Evolutionary conservation across 2,888 invertebrate genomes (phyloP).

Genomic region (Chrysolina haemoptera): DNA sequence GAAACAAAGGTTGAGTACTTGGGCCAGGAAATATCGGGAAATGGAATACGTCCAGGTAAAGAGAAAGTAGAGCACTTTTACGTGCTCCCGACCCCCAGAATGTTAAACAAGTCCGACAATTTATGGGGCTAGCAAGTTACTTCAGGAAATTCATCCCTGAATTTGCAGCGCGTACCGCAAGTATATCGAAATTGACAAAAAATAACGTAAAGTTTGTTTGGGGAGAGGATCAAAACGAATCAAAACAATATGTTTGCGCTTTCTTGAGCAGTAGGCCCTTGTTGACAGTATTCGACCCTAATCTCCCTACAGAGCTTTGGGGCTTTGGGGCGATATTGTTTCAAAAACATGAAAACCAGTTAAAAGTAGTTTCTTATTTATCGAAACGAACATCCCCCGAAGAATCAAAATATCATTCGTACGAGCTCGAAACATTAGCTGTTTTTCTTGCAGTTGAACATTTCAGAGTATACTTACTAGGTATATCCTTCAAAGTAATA

Average conservation of each 20-base stretch:
- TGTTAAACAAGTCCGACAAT: too few relatives aligned
- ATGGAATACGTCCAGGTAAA: too few relatives aligned
- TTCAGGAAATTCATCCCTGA: constrained; percentile 20
- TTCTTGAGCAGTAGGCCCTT: constrained; percentile 43
- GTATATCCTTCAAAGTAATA: constrained; percentile 37
- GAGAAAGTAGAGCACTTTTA: too few relatives aligned
- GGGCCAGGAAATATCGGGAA: too few relatives aligned
- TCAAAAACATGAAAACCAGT: too few relatives aligned
- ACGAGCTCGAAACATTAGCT: constrained; percentile 60
- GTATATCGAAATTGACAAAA: constrained; percentile 25
- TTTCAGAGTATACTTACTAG: constrained; percentile 56
- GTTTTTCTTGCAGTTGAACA: constrained; percentile 56
- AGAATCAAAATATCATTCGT: constrained; percentile 48
- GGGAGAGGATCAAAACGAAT: constrained; percentile 19
- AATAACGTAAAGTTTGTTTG: constrained; percentile 14
- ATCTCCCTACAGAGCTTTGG: constrained; percentile 44
- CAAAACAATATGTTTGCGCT: constrained; percentile 7
- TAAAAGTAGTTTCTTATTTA: too few relatives aligned
- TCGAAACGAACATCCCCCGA: too few relatives aligned
- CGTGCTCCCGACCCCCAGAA: too few relatives aligned
- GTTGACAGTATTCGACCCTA: constrained; percentile 44
- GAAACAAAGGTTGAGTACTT: too few relatives aligned
- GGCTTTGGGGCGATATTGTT: constrained; percentile 37
- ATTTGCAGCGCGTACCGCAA: constrained; percentile 24
- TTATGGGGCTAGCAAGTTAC: too few relatives aligned